These are phyloP conservation scores for Bombus soroeensis DNA, from an alignment of 1,140 invertebrate species.

Conservation along the genomic window DNA sequence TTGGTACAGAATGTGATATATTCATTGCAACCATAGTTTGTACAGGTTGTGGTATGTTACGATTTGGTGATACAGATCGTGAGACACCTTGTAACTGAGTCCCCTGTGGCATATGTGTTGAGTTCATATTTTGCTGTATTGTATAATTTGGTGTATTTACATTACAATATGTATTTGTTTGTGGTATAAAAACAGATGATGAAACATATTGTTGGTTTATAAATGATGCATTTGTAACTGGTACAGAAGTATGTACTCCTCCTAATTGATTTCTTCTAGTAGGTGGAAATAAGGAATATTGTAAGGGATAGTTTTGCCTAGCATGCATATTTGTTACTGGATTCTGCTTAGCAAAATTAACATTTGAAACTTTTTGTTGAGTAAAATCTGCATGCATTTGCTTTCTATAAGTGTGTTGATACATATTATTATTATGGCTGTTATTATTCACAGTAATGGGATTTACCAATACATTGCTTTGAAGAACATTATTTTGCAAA, in stretches of 20 bases:
- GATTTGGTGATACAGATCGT: not conserved
- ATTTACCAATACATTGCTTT: not conserved
- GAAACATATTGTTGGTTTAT: not conserved
- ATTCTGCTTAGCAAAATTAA: not conserved
- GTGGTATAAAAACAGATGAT: not conserved
- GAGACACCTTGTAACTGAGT: not conserved
- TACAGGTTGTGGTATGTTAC: not conserved
- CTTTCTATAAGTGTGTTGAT: not conserved
- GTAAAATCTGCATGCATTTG: not conserved
- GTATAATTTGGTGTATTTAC: not conserved
- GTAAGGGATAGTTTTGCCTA: not conserved
- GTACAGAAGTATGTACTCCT: not conserved
- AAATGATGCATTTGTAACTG: not conserved
- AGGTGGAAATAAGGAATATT: not conserved
- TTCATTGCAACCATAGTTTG: not conserved
- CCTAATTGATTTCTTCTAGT: not conserved
- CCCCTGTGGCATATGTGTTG: not conserved
- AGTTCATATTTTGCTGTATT: not conserved
- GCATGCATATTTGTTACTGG: not conserved
- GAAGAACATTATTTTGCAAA: not conserved
- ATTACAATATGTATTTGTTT: not conserved
- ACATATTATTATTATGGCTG: not conserved
- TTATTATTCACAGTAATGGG: not conserved
- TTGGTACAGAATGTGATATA: not conserved
- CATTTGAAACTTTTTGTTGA: not conserved